phyloP scores from a whole-genome alignment of 2,797 vertebrate genomes.

The Poecilia gillii region DNA sequence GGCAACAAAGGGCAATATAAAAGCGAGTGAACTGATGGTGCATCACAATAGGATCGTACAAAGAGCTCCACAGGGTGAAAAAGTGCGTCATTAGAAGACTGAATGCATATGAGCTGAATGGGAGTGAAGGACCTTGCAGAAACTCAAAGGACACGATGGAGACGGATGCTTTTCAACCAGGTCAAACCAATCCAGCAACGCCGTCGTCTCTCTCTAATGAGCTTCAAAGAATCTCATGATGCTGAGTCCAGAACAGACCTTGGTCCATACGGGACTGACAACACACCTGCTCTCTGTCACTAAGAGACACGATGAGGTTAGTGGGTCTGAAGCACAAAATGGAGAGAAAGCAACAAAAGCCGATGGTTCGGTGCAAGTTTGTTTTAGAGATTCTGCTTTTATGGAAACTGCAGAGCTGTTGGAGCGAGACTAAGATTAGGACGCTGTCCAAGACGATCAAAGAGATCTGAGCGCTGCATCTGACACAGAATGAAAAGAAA shows the following conservation, averaged over 20 bases:
- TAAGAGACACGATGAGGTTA: not conserved
- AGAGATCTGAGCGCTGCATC: not conserved
- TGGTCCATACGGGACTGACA: not conserved
- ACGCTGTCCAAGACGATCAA: not conserved
- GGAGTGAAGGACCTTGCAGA: not conserved
- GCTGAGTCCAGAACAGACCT: not conserved
- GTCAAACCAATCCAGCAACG: not conserved
- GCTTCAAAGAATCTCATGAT: not conserved
- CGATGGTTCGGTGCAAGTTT: not conserved
- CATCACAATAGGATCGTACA: not conserved
- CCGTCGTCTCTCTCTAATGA: not conserved
- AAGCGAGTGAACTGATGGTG: not conserved
- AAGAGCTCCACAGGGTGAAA: not conserved
- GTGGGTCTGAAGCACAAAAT: not conserved
- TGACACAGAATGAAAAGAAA: not conserved
- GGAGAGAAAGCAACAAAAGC: not conserved
- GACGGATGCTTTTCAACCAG: not conserved
- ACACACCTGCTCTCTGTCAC: not conserved
- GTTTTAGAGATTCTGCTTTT: not conserved
- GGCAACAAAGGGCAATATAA: too few species aligned
- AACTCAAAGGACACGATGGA: not conserved
- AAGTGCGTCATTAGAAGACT: not conserved
- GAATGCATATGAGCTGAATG: slow-evolving; percentile 4
- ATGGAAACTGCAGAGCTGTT: not conserved
- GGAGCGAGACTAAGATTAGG: not conserved